Evolutionary conservation across 2,888 invertebrate genomes (phyloP), one percentile per base, ranked within the genome.

Genomic region (Chymomyza caudatula): DNA sequence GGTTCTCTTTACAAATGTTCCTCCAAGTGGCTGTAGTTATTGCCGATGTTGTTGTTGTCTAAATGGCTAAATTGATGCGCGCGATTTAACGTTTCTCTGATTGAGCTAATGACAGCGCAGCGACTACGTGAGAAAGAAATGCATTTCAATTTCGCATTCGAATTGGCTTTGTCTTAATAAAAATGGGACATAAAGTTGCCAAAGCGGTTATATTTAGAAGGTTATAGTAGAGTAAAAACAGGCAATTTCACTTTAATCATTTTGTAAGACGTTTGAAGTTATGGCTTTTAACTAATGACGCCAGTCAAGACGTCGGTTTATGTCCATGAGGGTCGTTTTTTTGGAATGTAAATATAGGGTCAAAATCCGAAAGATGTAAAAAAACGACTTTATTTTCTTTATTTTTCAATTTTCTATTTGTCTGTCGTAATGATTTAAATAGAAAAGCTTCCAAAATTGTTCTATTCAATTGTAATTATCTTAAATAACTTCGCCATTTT

Each of bases 121-220:
- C 76, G 85, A 87, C 85, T 87, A 88, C 88, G 89, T 87, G 89
- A 89, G 89, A 89, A 89, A 88, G 87, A 88, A 89, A 51, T 20
- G 51, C 20, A 51, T 88, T 88, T 89, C 85, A 85, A 88, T 85
- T 88, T 88, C 80, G 85, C 82, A 87, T 81, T 87, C 80, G 67
- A 67, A 29, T 52, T 19, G 49, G 44, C 17, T 20, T 6, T 0
- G 11, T 11, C 11, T 37, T 37, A 37, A 37, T 37, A 8, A 37
- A 37, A 37, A 37, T 37, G 29, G 29, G 29, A 37, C 29, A 11
- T 37, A 37, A 37, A 37, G 29, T 37, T 37, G 29, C 11, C 11
- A 37, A 37, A 11, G 29, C 11, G 29, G 29, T 37, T 37, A 13
- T 37, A 37, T 37, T 37, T 4, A 11, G 29, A 8, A 11, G 29